Percentiles rank a stretch among this genome's conserved stretches.
Evolutionary conservation across 2,113 vertebrate genomes (phyloP).

Genomic region (Indicator indicator): DNA sequence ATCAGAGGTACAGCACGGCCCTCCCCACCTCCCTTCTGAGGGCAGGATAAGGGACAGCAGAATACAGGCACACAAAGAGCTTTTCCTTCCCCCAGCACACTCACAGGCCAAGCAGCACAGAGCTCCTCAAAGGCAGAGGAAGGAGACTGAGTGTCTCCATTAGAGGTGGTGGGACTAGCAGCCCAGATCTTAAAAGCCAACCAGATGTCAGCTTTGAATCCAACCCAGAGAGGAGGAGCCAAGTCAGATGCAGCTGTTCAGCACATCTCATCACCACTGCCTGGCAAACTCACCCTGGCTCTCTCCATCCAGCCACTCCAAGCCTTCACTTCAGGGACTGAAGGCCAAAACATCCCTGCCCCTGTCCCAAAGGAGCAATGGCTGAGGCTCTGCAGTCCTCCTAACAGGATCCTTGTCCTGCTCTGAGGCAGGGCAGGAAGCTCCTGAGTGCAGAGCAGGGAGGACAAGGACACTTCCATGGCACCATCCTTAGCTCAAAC

Average conservation of each 20-base stretch:
- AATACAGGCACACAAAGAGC: neutral
- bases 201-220: no score
- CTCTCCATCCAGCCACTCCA: no score
- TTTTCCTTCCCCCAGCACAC: neutral
- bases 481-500: neutral
- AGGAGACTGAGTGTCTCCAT: neutral
- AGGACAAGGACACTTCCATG: neutral
- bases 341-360: no score
- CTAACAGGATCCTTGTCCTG: no score
- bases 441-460: neutral
- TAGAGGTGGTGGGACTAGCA: neutral
- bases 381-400: no score
- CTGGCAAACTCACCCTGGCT: no score
- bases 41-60: neutral
- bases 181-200: neutral
- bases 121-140: neutral
- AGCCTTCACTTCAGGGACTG: no score
- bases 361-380: no score
- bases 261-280: no score
- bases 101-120: neutral
- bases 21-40: neutral
- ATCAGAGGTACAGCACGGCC: neutral
- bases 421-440: neutral
- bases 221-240: no score
- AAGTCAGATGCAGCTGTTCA: no score